phyloP scores from a whole-genome alignment of 2,113 vertebrate species.

The Kryptolebias marmoratus region DNA sequence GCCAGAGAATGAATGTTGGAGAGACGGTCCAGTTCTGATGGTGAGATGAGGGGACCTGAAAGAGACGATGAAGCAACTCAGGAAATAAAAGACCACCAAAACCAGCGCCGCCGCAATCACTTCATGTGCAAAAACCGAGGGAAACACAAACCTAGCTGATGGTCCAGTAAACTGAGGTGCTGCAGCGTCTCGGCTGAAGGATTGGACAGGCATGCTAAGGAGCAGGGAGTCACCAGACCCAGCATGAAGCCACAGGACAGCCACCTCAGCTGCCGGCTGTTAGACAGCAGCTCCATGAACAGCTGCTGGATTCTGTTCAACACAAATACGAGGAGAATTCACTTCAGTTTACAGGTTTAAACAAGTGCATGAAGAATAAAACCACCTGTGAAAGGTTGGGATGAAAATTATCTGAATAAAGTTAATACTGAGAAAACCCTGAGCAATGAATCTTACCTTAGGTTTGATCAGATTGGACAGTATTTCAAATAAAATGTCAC shows the following conservation, averaged over 20 bases:
- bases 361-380: no score
- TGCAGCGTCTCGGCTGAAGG: constrained; percentile 90
- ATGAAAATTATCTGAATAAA: no score
- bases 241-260: constrained; percentile 97
- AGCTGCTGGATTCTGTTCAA: constrained; percentile 91
- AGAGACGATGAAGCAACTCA: background rate
- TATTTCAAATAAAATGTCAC: no score
- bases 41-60: constrained; percentile 86
- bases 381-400: no score
- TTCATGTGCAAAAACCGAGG: background rate
- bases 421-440: no score
- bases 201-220: constrained; percentile 92
- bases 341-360: background rate
- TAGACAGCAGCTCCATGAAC: constrained; percentile 94
- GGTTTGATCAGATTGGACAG: no score
- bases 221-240: constrained; percentile 92
- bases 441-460: no score
- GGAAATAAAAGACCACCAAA: no score
- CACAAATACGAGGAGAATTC: constrained; percentile 18
- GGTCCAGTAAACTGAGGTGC: constrained; percentile 95
- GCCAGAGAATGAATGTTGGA: constrained; percentile 90
- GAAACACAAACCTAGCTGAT: constrained; percentile 81
- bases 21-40: constrained; percentile 90
- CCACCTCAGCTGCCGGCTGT: constrained; percentile 94
- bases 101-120: background rate